Conservation (phyloP, 2,888 invertebrate species). For the Abscondita cerata region DNA sequence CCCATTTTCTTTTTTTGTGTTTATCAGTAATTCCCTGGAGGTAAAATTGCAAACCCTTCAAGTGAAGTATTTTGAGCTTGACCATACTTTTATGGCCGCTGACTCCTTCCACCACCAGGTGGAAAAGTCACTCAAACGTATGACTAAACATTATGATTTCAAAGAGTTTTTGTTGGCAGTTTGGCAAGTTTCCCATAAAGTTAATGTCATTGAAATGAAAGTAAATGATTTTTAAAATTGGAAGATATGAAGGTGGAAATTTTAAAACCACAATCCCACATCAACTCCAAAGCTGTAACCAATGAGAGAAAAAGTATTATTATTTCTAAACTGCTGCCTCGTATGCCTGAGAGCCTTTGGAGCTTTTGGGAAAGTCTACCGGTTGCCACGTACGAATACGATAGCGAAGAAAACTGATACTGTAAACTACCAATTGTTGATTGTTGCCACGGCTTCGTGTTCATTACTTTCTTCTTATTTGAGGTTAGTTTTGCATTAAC, state of each 20-base stretch:
- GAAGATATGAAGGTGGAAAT: constrained; percentile 13
- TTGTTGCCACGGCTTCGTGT: too few relatives aligned
- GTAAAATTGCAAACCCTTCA: constrained; percentile 19
- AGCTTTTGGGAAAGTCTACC: constrained; percentile 8
- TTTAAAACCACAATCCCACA: not conserved
- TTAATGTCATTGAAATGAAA: constrained; percentile 28
- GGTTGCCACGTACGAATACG: not conserved
- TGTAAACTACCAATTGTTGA: too few relatives aligned
- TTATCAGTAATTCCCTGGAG: constrained; percentile 29
- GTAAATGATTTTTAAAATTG: constrained; percentile 25
- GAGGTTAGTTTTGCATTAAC: too few relatives aligned
- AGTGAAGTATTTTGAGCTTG: constrained; percentile 30
- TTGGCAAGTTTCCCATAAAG: too few relatives aligned
- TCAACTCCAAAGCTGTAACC: too few relatives aligned
- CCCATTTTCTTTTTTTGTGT: constrained; percentile 31
- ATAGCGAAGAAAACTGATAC: too few relatives aligned
- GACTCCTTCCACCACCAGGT: constrained; percentile 33
- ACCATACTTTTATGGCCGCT: constrained; percentile 33
- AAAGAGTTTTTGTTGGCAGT: constrained; percentile 37
- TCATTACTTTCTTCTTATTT: too few relatives aligned
- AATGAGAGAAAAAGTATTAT: constrained; percentile 5
- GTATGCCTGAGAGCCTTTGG: not conserved
- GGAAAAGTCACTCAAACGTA: constrained; percentile 17
- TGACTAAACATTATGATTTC: constrained; percentile 30
- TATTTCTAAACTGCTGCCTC: not conserved